Conservation (phyloP, 2,113 vertebrate species). For the Peromyscus leucopus region DNA sequence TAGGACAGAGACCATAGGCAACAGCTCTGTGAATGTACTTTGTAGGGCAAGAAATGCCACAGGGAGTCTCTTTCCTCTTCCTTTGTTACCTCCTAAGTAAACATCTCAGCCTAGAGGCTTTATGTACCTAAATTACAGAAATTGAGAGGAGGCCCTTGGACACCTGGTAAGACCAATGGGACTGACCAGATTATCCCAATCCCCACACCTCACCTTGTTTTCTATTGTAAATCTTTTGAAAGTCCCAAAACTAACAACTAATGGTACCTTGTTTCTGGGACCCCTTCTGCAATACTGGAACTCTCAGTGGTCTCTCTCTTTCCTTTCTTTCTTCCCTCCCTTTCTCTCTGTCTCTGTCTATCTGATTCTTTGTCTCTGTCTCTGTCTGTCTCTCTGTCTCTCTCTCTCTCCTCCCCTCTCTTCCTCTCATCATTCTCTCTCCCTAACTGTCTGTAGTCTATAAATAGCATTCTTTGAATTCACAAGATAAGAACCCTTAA, state of each 20-base stretch:
- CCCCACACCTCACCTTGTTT: background rate
- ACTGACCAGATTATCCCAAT: background rate
- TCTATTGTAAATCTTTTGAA: background rate
- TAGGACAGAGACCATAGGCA: no score
- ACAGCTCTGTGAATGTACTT: background rate
- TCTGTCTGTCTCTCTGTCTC: background rate
- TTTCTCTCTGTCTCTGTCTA: no score
- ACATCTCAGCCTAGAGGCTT: background rate
- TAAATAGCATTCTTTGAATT: background rate
- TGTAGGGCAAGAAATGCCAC: background rate
- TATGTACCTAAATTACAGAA: no score
- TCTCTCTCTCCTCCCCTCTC: background rate
- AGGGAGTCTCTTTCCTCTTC: no score
- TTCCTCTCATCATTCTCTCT: background rate
- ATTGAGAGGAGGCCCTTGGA: background rate
- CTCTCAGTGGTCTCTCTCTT: background rate
- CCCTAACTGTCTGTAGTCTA: background rate
- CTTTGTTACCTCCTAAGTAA: background rate
- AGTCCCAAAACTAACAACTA: background rate
- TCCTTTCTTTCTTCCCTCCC: rapidly evolving
- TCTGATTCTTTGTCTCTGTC: no score
- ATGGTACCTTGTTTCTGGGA: background rate
- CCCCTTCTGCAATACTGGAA: background rate
- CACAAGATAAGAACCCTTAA: no score
- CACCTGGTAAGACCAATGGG: background rate